Conservation (phyloP, 2,797 vertebrate species). For the Tolypeutes matacus region DNA sequence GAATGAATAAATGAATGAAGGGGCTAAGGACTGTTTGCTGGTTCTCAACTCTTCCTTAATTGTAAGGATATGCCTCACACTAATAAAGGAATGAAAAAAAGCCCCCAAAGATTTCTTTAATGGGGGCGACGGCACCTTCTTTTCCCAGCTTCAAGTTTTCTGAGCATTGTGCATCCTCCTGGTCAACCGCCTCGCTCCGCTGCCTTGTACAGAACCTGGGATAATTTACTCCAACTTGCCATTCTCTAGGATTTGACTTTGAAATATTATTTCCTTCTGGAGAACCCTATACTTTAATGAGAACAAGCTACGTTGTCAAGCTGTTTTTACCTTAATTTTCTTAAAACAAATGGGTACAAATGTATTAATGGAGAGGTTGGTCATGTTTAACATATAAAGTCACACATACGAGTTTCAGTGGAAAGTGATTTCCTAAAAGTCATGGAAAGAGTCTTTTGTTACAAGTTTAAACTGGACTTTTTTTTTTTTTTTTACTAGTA, state of each 20-base stretch:
- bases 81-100: not conserved
- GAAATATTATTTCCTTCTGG: constrained; percentile 61
- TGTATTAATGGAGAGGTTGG: not conserved
- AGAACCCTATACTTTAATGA: constrained; percentile 42
- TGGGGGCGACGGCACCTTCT: not conserved
- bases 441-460: constrained; percentile 78
- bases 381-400: constrained; percentile 61
- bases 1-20: not conserved
- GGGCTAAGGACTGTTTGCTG: not conserved
- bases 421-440: constrained; percentile 67
- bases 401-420: constrained; percentile 55
- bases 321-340: constrained; percentile 58
- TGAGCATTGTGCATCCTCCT: not conserved
- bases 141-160: not conserved
- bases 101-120: not conserved
- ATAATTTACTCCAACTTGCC: constrained; percentile 34
- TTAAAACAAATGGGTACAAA: constrained; percentile 68
- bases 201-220: not conserved
- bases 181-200: not conserved
- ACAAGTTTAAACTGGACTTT: constrained; percentile 77
- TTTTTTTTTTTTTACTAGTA: constrained; percentile 78
- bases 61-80: not conserved
- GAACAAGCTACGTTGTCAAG: constrained; percentile 54
- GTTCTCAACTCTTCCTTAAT: not conserved
- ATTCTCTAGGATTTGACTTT: constrained; percentile 32